Percentiles rank a stretch among this genome's conserved stretches.
These are phyloP conservation scores for Eustalomyia histrio DNA, from an alignment of 2,888 invertebrate species.

Conservation along the genomic window DNA sequence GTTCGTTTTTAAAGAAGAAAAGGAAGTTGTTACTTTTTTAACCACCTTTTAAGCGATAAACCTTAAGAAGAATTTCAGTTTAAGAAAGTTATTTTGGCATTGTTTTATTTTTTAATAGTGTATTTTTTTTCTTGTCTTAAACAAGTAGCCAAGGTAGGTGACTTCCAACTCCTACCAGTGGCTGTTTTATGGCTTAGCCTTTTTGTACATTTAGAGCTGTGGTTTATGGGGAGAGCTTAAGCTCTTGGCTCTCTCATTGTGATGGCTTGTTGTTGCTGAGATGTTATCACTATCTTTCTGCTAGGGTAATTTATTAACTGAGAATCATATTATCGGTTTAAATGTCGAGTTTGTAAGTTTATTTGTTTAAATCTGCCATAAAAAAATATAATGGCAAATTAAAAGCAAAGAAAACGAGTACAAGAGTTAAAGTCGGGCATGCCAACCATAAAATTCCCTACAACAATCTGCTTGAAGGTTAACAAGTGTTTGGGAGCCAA, in stretches of 20 bases:
- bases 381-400: conserved; percentile 41
- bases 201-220: not conserved
- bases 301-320: conserved; percentile 73
- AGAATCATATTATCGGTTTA: conserved; percentile 71
- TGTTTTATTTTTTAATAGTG: conserved; percentile 38
- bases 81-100: conserved; percentile 29
- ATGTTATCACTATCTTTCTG: conserved; percentile 49
- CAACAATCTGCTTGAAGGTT: too few species aligned
- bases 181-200: not conserved
- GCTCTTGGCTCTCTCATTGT: not conserved
- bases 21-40: conserved; percentile 65
- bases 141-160: conserved; percentile 58
- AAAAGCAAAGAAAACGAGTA: conserved; percentile 3
- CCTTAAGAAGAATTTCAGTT: conserved; percentile 2
- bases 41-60: conserved; percentile 59
- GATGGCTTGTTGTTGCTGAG: not conserved
- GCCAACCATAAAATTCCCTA: too few species aligned
- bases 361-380: conserved; percentile 48
- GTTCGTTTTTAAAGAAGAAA: conserved; percentile 28
- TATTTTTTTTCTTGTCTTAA: not conserved
- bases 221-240: not conserved
- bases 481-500: too few species aligned
- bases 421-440: too few species aligned
- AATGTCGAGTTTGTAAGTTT: conserved; percentile 54
- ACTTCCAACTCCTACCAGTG: conserved; percentile 51